These are phyloP conservation scores for Meloidogyne exigua DNA, from an alignment of 1,140 invertebrate genomes.

Conservation along the genomic window DNA sequence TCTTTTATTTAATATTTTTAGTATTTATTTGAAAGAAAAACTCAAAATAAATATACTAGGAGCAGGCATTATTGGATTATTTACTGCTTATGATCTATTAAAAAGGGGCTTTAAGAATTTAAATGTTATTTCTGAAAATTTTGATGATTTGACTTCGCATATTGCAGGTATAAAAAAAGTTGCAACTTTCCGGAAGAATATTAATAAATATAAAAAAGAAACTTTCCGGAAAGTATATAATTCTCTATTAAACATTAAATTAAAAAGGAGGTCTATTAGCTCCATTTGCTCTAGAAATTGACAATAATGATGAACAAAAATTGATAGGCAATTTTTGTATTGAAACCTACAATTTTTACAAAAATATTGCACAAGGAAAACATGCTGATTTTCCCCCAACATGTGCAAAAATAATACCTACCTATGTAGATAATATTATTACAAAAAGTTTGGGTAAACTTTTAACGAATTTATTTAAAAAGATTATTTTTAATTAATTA, in stretches of 20 bases:
- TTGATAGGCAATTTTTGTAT: neutral
- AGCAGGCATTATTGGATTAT: conserved; percentile 9
- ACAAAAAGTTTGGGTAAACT: neutral
- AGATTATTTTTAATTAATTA: neutral
- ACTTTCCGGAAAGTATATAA: neutral
- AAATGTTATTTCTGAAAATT: neutral
- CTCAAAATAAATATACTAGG: neutral
- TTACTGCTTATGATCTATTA: conserved; percentile 10
- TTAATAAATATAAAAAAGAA: neutral
- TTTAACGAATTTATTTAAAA: neutral
- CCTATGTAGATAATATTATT: neutral
- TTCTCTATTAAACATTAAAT: no score
- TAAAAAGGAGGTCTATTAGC: neutral
- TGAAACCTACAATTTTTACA: conserved; percentile 1
- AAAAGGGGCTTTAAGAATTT: conserved; percentile 3
- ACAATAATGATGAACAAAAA: neutral
- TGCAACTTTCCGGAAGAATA: neutral
- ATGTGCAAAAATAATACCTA: neutral
- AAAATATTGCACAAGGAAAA: neutral
- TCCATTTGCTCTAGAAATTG: neutral
- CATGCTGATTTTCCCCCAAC: neutral
- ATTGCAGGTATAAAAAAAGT: conserved; percentile 1
- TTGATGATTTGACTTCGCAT: conserved; percentile 10
- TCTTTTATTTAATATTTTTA: neutral
- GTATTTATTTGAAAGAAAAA: neutral